These are phyloP conservation scores for Pachyseris speciosa DNA, from an alignment of 64 coral and sea anemone species.

Conservation along the genomic window DNA sequence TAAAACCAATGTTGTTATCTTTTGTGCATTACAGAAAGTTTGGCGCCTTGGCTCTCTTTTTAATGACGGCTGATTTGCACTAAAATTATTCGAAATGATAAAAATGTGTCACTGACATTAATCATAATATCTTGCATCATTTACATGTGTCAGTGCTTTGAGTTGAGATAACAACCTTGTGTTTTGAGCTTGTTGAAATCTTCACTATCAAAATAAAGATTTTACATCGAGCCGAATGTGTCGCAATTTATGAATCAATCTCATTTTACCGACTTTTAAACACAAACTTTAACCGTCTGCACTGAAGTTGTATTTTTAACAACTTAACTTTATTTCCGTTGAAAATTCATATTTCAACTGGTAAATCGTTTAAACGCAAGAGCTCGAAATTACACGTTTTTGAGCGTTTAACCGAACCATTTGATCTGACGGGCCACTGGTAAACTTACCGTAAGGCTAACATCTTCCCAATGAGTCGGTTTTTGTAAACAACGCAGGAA, in stretches of 20 bases:
- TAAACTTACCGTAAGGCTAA: not conserved
- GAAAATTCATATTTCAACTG: not conserved
- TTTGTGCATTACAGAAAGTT: slow-evolving; percentile 24
- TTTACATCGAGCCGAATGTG: not conserved
- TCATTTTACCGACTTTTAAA: not conserved
- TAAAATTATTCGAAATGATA: slow-evolving; percentile 58
- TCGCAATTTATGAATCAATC: not conserved
- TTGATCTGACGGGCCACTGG: not conserved
- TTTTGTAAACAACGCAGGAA: not conserved
- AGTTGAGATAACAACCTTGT: not conserved
- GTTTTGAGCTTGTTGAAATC: not conserved
- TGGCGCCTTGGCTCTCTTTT: slow-evolving; percentile 6
- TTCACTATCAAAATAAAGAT: slow-evolving; percentile 29
- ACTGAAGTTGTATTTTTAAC: too few species aligned
- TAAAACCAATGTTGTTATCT: slow-evolving; percentile 57
- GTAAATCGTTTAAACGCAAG: not conserved
- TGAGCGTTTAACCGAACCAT: too few species aligned
- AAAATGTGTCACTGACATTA: slow-evolving; percentile 31
- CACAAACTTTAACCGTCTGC: too few species aligned
- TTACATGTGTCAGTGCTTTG: slow-evolving; percentile 31
- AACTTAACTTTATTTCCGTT: not conserved
- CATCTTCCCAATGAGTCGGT: not conserved
- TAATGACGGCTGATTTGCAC: slow-evolving; percentile 30
- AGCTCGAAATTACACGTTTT: not conserved
- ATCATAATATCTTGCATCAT: not conserved